A percentile compares a stretch with the other conserved stretches of the same genome.
Evolutionary conservation across 2,113 vertebrate species (phyloP).

Genomic region (Meleagris gallopavo): DNA sequence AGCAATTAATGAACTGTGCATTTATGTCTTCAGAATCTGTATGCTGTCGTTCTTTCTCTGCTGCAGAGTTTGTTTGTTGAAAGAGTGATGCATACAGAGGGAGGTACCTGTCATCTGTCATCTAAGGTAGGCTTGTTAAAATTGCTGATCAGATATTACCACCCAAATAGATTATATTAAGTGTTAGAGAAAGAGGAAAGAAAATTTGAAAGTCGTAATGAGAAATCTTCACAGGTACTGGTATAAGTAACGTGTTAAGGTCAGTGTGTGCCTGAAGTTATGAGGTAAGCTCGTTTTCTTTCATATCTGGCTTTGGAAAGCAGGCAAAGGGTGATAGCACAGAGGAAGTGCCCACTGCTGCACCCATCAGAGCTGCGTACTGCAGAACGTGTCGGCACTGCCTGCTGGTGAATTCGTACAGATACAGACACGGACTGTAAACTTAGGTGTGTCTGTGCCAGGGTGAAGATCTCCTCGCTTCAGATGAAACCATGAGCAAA

Average conservation of each 20-base stretch:
- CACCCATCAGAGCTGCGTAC: neutral
- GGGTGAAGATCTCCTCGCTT: neutral
- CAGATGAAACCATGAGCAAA: neutral
- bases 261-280: conserved; percentile 10
- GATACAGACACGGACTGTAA: neutral
- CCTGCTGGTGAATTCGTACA: conserved; percentile 3
- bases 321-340: neutral
- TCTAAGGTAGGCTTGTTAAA: neutral
- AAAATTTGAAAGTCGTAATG: neutral
- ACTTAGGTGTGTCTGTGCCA: conserved; percentile 26
- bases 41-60: neutral
- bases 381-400: neutral
- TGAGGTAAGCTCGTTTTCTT: conserved; percentile 44
- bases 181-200: conserved; percentile 7
- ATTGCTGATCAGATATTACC: neutral
- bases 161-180: neutral
- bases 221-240: neutral
- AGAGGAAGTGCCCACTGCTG: neutral
- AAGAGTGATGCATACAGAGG: neutral
- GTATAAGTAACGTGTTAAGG: neutral
- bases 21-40: neutral
- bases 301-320: conserved; percentile 7
- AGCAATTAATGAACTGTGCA: neutral
- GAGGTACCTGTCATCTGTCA: neutral
- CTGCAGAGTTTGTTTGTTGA: neutral